These are phyloP conservation scores for Vipera latastei DNA, from an alignment of 2,797 vertebrate genomes.

Conservation along the genomic window DNA sequence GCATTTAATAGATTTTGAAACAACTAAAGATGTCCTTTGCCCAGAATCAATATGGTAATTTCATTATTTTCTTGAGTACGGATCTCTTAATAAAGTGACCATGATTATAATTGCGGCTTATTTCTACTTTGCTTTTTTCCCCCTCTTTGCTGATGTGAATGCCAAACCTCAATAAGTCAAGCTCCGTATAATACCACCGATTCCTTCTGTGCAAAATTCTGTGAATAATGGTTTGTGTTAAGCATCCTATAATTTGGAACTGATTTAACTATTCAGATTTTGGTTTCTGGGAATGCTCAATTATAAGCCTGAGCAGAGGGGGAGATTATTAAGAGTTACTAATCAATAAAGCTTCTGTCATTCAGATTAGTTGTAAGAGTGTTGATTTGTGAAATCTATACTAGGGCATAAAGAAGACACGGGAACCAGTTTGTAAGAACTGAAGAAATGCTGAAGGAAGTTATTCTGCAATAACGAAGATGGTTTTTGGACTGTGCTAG, in stretches of 20 bases:
- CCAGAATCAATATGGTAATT: neutral
- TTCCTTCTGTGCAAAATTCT: neutral
- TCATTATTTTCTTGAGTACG: neutral
- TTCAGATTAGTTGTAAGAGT: neutral
- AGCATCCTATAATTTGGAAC: neutral
- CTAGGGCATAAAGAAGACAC: neutral
- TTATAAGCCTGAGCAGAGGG: neutral
- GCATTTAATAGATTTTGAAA: neutral
- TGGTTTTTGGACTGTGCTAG: neutral
- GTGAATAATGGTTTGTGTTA: neutral
- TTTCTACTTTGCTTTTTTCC: neutral
- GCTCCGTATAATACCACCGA: neutral
- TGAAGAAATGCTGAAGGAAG: neutral
- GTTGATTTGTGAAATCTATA: neutral
- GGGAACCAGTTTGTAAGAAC: neutral
- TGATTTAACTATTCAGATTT: neutral
- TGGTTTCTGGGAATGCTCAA: neutral
- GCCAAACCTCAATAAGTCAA: neutral
- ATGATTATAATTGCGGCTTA: neutral
- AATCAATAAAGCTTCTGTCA: neutral
- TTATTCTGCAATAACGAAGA: neutral
- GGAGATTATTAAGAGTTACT: neutral
- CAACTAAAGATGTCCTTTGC: neutral
- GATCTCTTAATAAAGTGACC: constrained; percentile 5
- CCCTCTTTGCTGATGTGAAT: neutral